A percentile compares a stretch with the other conserved stretches of the same genome.
These are phyloP conservation scores for Pristionchus entomophagus DNA, from an alignment of 2,888 invertebrate species.

Conservation along the genomic window DNA sequence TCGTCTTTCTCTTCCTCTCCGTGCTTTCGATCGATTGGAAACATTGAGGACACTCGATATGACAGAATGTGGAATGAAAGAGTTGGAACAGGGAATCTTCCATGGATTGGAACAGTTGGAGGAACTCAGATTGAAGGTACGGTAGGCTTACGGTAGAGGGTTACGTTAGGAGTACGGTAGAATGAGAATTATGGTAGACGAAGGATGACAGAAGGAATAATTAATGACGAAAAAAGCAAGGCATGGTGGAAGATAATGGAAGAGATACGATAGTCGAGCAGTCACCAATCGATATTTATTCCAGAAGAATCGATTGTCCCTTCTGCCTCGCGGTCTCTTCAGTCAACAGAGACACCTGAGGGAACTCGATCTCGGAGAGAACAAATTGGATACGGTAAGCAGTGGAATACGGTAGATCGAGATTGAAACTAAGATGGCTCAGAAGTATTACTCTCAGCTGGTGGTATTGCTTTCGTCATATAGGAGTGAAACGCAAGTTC, in stretches of 20 bases:
- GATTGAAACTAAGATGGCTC: too few species aligned
- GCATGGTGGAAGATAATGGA: background rate
- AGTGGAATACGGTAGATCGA: background rate
- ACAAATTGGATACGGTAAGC: slow-evolving; percentile 7
- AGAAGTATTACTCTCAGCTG: too few species aligned
- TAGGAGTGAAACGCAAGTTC: too few species aligned
- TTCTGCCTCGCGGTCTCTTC: background rate
- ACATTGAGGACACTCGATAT: background rate
- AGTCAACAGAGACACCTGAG: background rate
- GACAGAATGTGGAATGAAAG: background rate
- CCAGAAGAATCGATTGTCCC: background rate
- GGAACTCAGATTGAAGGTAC: background rate
- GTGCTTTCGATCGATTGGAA: slow-evolving; percentile 9
- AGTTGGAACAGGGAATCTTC: slow-evolving; percentile 18
- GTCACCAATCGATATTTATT: background rate
- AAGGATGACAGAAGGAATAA: background rate
- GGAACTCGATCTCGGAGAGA: slow-evolving; percentile 9
- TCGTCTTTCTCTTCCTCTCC: slow-evolving; percentile 25
- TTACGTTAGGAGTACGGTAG: background rate
- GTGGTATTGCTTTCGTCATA: too few species aligned
- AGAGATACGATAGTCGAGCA: background rate
- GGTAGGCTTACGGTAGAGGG: background rate
- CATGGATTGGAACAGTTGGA: background rate
- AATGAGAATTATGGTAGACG: background rate
- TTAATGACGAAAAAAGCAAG: background rate